Evolutionary conservation across 2,113 vertebrate genomes (phyloP).

Genomic region (Trematocara nigrifrons): DNA sequence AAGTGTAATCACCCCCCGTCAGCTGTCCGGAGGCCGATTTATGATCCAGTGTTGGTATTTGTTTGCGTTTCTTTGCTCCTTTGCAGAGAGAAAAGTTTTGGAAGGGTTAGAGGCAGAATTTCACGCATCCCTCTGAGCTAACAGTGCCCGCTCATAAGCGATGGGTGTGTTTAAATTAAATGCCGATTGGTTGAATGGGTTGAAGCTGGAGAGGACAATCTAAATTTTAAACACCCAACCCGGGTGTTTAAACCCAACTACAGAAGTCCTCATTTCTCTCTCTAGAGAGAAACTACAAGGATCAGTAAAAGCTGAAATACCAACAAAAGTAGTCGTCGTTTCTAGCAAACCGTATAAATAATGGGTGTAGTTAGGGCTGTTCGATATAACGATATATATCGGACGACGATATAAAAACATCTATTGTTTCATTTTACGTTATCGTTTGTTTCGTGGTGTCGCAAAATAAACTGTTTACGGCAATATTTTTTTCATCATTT

Average conservation of each 20-base stretch:
- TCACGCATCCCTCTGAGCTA: background rate
- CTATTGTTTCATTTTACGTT: too few relatives aligned
- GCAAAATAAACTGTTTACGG: too few relatives aligned
- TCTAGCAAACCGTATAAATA: background rate
- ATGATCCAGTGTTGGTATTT: background rate
- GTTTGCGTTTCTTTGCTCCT: background rate
- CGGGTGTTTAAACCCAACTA: background rate
- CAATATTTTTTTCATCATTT: too few relatives aligned
- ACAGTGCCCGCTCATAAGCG: background rate
- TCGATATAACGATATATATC: too few relatives aligned
- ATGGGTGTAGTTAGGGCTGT: background rate
- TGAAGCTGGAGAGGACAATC: background rate
- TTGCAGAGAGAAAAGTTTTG: background rate
- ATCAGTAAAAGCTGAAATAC: background rate
- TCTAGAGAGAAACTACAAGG: background rate
- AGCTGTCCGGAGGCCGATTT: background rate
- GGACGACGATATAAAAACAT: too few relatives aligned
- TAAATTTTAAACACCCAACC: background rate
- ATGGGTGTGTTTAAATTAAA: background rate
- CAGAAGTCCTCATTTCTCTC: background rate
- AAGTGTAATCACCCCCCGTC: constrained; percentile 3
- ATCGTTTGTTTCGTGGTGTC: too few relatives aligned
- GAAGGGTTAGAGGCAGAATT: background rate
- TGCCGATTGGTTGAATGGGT: background rate
- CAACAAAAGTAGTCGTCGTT: background rate